Conservation (phyloP, 2,797 vertebrate genomes). For the Catharus ustulatus region DNA sequence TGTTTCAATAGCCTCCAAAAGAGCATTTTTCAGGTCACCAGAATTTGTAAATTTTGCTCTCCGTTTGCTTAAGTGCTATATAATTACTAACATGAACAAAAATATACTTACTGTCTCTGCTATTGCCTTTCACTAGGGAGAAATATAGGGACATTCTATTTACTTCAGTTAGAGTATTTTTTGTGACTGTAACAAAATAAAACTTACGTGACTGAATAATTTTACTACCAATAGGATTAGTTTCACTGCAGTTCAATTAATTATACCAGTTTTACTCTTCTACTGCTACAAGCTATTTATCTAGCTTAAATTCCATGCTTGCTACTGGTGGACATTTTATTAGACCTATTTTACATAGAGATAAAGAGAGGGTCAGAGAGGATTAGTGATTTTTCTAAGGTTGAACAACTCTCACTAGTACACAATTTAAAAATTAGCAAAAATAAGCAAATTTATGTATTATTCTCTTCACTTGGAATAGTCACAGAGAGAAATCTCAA, state of each 20-base stretch:
- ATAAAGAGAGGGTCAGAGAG: not conserved
- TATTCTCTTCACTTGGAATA: not conserved
- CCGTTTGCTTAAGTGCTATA: not conserved
- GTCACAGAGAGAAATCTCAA: not conserved
- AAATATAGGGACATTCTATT: not conserved
- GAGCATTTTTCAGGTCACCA: not conserved
- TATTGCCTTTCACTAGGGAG: not conserved
- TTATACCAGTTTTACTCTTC: not conserved
- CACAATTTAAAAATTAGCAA: not conserved
- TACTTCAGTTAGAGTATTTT: not conserved
- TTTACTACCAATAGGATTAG: not conserved
- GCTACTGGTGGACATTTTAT: not conserved
- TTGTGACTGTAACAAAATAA: not conserved
- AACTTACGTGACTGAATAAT: not conserved
- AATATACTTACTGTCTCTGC: not conserved
- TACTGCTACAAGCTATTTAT: not conserved
- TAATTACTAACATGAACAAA: not conserved
- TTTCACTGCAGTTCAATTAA: not conserved
- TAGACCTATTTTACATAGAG: not conserved
- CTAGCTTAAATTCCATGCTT: not conserved
- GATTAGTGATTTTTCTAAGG: not conserved
- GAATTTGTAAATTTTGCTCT: not conserved
- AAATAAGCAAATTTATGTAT: not conserved
- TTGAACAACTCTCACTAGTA: not conserved
- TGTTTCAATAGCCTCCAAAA: not conserved